phyloP scores from a whole-genome alignment of 2,113 vertebrate species.

The Arenaria interpres region DNA sequence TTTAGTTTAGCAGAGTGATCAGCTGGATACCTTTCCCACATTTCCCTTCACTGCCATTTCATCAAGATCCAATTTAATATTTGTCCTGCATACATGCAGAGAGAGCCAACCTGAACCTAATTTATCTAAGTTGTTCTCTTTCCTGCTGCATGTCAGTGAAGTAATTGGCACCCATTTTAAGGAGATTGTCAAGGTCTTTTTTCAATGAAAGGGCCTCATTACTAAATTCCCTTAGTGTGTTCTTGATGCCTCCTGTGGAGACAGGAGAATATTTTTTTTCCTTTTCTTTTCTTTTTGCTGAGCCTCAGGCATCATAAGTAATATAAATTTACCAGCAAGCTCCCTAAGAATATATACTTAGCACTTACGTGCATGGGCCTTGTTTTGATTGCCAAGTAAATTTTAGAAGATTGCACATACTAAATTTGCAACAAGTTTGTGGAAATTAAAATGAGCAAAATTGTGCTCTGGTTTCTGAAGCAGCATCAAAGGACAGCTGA shows the following conservation, averaged over 20 bases:
- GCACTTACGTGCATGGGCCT: background rate
- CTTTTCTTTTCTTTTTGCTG: background rate
- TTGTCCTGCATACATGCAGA: slow-evolving; percentile 50
- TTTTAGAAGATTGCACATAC: background rate
- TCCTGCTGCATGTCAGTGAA: slow-evolving; percentile 57
- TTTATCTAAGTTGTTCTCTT: slow-evolving; percentile 69
- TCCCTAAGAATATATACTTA: background rate
- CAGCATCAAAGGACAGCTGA: background rate
- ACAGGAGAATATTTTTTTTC: background rate
- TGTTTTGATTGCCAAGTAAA: background rate
- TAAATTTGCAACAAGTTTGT: background rate
- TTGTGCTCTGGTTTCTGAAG: background rate
- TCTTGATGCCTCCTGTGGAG: slow-evolving; percentile 44
- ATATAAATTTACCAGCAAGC: background rate
- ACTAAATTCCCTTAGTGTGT: slow-evolving; percentile 47
- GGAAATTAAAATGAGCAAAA: background rate
- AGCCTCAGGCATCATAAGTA: slow-evolving; percentile 3
- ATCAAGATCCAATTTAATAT: slow-evolving; percentile 65
- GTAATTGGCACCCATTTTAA: slow-evolving; percentile 71
- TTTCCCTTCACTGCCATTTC: slow-evolving; percentile 58
- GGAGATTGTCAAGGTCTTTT: slow-evolving; percentile 63
- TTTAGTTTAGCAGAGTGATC: slow-evolving; percentile 56
- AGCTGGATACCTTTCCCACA: slow-evolving; percentile 46
- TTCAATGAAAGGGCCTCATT: slow-evolving; percentile 42
- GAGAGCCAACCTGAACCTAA: slow-evolving; percentile 62